phyloP scores from a whole-genome alignment of 2,888 invertebrate genomes.

The Rhopalosiphum nymphaeae region DNA sequence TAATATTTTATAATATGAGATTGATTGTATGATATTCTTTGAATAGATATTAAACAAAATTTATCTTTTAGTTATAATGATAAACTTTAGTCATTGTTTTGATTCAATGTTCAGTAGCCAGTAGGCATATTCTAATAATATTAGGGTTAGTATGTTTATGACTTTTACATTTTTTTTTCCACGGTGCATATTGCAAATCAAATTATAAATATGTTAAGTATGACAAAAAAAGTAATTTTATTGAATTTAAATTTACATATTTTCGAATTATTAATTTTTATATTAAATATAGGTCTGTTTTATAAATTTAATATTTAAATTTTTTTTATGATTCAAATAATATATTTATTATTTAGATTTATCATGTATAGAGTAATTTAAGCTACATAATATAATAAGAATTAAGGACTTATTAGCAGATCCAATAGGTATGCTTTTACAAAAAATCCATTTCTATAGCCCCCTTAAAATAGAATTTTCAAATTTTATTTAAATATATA shows the following conservation, averaged over 20 bases:
- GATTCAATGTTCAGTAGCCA: neutral
- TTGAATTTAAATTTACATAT: neutral
- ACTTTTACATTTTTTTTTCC: neutral
- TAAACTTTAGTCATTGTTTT: neutral
- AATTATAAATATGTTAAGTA: neutral
- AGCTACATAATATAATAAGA: too few relatives aligned
- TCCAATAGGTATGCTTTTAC: too few relatives aligned
- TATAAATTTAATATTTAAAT: too few relatives aligned
- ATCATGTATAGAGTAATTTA: too few relatives aligned
- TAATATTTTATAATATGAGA: neutral
- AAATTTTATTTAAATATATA: neutral
- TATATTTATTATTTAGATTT: too few relatives aligned
- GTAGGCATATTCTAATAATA: neutral
- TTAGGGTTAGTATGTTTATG: neutral
- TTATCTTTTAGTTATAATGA: neutral
- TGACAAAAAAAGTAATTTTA: neutral
- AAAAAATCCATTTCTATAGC: too few relatives aligned
- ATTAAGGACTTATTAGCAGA: too few relatives aligned
- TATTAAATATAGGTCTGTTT: too few relatives aligned
- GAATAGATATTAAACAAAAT: too few relatives aligned
- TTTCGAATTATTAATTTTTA: neutral
- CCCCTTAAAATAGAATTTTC: neutral
- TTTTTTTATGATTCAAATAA: too few relatives aligned
- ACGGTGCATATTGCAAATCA: neutral
- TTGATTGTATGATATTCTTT: neutral